phyloP scores from a whole-genome alignment of 2,888 invertebrate genomes.

The Troides helena region DNA sequence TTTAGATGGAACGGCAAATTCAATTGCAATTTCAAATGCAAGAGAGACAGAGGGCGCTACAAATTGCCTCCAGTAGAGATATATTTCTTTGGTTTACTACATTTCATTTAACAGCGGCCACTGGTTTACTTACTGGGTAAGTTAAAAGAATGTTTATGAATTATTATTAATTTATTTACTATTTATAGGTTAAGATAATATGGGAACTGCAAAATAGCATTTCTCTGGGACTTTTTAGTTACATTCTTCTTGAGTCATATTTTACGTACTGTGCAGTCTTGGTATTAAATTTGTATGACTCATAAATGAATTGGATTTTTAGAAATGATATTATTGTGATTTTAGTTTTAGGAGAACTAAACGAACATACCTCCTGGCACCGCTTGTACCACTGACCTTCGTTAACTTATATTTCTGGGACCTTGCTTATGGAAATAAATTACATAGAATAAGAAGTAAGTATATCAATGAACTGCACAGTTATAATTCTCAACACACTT shows the following conservation, averaged over 20 bases:
- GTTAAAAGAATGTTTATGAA: conserved; percentile 7
- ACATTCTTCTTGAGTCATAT: no score
- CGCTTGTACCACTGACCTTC: conserved; percentile 86
- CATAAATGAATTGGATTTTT: no score
- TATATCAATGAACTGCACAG: conserved; percentile 24
- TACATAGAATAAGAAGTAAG: conserved; percentile 87
- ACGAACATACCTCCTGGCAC: conserved; percentile 81
- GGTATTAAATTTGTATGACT: no score
- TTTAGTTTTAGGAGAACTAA: conserved; percentile 82
- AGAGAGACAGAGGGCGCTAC: conserved; percentile 85
- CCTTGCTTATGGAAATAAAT: conserved; percentile 88
- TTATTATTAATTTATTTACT: no score
- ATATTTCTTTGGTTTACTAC: conserved; percentile 85
- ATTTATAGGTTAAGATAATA: no score
- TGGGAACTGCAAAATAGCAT: no score
- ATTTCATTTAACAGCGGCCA: conserved; percentile 82
- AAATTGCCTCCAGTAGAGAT: conserved; percentile 86
- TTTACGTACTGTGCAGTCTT: no score
- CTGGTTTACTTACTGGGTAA: conserved; percentile 77
- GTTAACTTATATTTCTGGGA: conserved; percentile 86
- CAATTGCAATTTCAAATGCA: conserved; percentile 90
- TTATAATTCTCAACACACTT: no score
- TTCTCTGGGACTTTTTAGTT: no score
- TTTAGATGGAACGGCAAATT: conserved; percentile 88
- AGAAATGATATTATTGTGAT: neutral